Evolutionary conservation across 2,888 invertebrate species (phyloP).

Genomic region (Cabera pusaria): DNA sequence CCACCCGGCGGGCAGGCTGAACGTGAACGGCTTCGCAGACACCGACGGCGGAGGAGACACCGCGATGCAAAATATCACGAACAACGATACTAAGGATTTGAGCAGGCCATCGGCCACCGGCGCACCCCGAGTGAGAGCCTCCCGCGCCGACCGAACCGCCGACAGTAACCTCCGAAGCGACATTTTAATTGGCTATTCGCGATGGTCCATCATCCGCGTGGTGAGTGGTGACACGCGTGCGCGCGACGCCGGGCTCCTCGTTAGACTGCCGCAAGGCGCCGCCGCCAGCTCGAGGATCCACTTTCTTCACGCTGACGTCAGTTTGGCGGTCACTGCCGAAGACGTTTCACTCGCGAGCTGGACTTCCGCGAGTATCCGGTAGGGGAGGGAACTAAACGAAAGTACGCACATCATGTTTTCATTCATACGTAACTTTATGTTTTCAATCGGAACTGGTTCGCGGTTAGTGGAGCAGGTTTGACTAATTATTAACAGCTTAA

Average conservation of each 20-base stretch:
- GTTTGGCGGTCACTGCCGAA: constrained; percentile 49
- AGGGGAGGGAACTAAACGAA: constrained; percentile 19
- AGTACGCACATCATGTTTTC: constrained; percentile 5
- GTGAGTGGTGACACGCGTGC: no score
- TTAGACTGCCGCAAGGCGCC: constrained; percentile 45
- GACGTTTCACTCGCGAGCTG: constrained; percentile 39
- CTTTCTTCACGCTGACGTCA: constrained; percentile 47
- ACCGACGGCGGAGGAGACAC: constrained; percentile 72
- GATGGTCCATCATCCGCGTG: constrained; percentile 35
- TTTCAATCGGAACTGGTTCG: no score
- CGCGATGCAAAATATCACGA: constrained; percentile 72
- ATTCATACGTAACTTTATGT: neutral
- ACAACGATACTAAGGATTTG: constrained; percentile 66
- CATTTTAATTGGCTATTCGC: constrained; percentile 42
- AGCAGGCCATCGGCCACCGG: constrained; percentile 69
- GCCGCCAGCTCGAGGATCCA: constrained; percentile 22
- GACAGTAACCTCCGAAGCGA: constrained; percentile 66
- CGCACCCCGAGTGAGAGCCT: constrained; percentile 62
- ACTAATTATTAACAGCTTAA: no score
- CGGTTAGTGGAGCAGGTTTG: no score
- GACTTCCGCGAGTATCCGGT: no score
- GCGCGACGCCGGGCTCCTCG: constrained; percentile 47
- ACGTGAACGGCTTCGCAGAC: constrained; percentile 73
- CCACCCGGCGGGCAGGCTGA: constrained; percentile 76
- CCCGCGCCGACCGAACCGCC: constrained; percentile 69